These are phyloP conservation scores for Dryadula phaetusa DNA, from an alignment of 2,888 invertebrate genomes.

Conservation along the genomic window DNA sequence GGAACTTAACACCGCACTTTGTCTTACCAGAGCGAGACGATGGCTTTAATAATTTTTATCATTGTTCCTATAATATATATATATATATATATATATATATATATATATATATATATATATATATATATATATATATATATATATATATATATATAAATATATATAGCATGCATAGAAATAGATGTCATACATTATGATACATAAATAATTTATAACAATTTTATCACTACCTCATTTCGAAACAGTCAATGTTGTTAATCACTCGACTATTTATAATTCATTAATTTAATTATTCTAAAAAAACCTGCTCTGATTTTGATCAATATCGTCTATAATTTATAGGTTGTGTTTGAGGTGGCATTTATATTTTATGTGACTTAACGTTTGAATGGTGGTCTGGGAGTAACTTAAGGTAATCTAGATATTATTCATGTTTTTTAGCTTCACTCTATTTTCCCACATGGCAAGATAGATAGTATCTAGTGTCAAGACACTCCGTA, in stretches of 20 bases:
- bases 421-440: too few species aligned
- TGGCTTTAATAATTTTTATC: too few species aligned
- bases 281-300: constrained; percentile 28
- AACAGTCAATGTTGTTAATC: constrained; percentile 13
- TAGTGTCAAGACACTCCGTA: too few species aligned
- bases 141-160: not conserved
- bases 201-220: constrained; percentile 59
- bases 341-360: not conserved
- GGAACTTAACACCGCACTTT: too few species aligned
- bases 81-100: too few species aligned
- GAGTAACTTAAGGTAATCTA: not conserved
- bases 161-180: not conserved
- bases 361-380: constrained; percentile 15
- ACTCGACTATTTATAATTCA: constrained; percentile 18
- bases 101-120: too few species aligned
- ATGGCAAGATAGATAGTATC: too few species aligned
- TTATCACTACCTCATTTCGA: constrained; percentile 49
- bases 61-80: too few species aligned
- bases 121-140: too few species aligned
- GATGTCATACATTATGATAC: constrained; percentile 47
- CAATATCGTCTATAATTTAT: constrained; percentile 20
- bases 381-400: not conserved
- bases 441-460: too few species aligned
- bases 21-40: too few species aligned
- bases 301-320: constrained; percentile 41